These are phyloP conservation scores for Drosophila anomalata DNA, from an alignment of 2,888 invertebrate genomes.

Conservation along the genomic window DNA sequence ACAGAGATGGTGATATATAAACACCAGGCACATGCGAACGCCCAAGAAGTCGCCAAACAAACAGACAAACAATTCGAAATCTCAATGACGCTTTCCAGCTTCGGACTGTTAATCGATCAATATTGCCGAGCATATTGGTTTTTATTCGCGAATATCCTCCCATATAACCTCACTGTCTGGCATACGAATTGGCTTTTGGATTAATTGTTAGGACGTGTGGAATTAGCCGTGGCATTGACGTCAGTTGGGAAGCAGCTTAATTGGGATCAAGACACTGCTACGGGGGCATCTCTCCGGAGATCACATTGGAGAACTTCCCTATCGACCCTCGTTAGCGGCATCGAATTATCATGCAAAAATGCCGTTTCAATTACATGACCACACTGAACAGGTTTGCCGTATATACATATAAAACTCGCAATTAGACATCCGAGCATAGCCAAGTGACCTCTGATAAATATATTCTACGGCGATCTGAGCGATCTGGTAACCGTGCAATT, in stretches of 20 bases:
- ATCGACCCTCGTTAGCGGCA: slow-evolving; percentile 46
- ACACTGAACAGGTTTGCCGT: slow-evolving; percentile 36
- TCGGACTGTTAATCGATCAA: slow-evolving; percentile 28
- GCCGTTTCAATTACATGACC: slow-evolving; percentile 59
- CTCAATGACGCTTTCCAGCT: slow-evolving; percentile 24
- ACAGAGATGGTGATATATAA: slow-evolving; percentile 15
- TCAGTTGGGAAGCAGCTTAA: slow-evolving; percentile 38
- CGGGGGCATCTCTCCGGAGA: slow-evolving; percentile 4
- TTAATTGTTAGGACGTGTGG: slow-evolving; percentile 26
- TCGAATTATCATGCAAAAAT: slow-evolving; percentile 74
- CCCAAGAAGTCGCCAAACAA: slow-evolving; percentile 11
- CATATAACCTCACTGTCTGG: slow-evolving; percentile 11
- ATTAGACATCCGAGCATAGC: slow-evolving; percentile 55
- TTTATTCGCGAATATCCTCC: slow-evolving; percentile 23
- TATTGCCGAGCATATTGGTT: slow-evolving; percentile 20
- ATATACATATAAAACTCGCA: slow-evolving; percentile 58
- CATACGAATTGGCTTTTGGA: slow-evolving; percentile 31
- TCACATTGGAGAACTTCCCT: slow-evolving; percentile 13
- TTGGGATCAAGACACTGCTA: slow-evolving; percentile 19
- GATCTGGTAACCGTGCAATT: slow-evolving; percentile 27
- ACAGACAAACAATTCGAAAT: slow-evolving; percentile 13
- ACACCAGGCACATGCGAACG: neutral
- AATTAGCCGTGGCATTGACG: slow-evolving; percentile 30
- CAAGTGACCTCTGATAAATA: slow-evolving; percentile 65
- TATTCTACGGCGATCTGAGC: slow-evolving; percentile 33